Percentiles rank a stretch among this genome's conserved stretches.
Conservation (phyloP, 2,888 invertebrate species). For the Drosophila anomalipes region DNA sequence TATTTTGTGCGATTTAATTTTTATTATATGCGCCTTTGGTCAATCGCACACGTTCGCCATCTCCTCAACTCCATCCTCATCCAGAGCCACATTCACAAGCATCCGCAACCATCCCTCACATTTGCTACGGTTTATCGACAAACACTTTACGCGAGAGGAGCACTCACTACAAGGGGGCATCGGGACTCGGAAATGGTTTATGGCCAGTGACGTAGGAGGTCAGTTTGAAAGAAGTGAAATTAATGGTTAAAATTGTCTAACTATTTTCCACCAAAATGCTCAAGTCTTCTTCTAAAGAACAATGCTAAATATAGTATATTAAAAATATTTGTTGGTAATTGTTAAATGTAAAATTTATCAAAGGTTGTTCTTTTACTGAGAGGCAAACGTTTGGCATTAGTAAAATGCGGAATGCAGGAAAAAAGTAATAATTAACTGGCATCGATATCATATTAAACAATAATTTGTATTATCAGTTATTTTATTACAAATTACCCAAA, state of each 20-base stretch:
- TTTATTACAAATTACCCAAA: too few relatives aligned
- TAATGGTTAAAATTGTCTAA: neutral
- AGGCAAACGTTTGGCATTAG: neutral
- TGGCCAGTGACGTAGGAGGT: conserved; percentile 35
- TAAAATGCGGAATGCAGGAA: neutral
- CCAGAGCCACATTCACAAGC: conserved; percentile 4
- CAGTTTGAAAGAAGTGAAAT: neutral
- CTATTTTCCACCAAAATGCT: neutral
- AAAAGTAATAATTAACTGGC: neutral
- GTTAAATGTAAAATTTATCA: neutral
- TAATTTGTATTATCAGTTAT: too few relatives aligned
- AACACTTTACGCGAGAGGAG: conserved; percentile 63
- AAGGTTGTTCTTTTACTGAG: neutral
- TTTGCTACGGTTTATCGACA: conserved; percentile 74
- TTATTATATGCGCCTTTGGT: conserved; percentile 76
- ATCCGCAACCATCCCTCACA: conserved; percentile 54
- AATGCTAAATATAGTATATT: neutral
- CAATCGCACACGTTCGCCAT: conserved; percentile 70
- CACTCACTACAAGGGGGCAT: conserved; percentile 39
- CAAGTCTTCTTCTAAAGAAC: neutral
- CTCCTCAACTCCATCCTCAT: conserved; percentile 2
- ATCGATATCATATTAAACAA: too few relatives aligned
- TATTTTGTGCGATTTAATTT: conserved; percentile 79
- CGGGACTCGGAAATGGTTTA: conserved; percentile 22
- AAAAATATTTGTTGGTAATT: neutral